Conservation (phyloP, 2,888 invertebrate species). For the Drosophila cyrtoloma region DNA sequence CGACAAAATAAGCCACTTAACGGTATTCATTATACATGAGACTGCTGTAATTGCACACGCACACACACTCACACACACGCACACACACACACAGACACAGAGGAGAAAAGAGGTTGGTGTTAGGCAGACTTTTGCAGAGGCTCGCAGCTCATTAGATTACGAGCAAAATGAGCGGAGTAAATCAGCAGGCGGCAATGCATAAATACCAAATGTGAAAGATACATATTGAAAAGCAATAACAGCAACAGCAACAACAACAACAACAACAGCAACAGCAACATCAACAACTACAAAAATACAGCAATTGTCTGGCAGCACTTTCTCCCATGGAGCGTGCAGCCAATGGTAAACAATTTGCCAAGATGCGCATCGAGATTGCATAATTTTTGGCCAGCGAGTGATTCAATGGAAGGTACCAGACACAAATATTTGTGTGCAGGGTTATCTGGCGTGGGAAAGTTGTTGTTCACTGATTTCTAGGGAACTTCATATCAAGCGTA, state of each 20-base stretch:
- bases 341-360: conserved; percentile 68
- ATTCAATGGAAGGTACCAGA: conserved; percentile 29
- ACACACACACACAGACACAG: background rate
- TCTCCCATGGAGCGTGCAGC: conserved; percentile 60
- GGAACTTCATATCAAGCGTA: background rate
- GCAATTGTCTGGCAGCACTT: conserved; percentile 68
- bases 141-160: conserved; percentile 71
- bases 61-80: conserved; percentile 22
- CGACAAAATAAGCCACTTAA: conserved; percentile 78
- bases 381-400: conserved; percentile 39
- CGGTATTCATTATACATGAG: conserved; percentile 67
- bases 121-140: conserved; percentile 27
- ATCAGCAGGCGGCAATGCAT: conserved; percentile 31
- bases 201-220: conserved; percentile 71
- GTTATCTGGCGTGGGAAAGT: conserved; percentile 32
- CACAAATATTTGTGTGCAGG: background rate
- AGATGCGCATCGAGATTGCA: conserved; percentile 59
- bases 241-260: conserved; percentile 12
- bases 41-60: conserved; percentile 61
- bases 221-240: conserved; percentile 63
- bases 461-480: background rate
- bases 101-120: conserved; percentile 37
- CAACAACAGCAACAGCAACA: conserved; percentile 20
- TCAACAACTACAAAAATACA: conserved; percentile 6
- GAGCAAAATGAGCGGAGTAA: conserved; percentile 35